These are phyloP conservation scores for Halocynthia aurantium DNA, from an alignment of 23 tunicate species.

Conservation along the genomic window DNA sequence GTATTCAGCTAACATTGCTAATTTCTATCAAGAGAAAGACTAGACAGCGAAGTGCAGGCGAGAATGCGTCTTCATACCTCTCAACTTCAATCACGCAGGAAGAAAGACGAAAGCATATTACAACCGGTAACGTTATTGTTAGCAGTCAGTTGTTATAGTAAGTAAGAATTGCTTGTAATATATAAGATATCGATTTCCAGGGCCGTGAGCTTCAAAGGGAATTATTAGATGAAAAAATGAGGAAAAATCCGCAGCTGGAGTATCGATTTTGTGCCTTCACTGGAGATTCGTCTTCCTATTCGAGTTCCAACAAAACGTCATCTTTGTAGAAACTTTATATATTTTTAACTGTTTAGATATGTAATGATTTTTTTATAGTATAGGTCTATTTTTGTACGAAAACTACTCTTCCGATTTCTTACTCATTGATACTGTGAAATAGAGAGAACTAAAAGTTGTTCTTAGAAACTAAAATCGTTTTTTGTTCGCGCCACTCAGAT, in stretches of 20 bases:
- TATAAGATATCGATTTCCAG: background rate
- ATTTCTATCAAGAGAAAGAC: constrained; percentile 9
- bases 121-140: constrained; percentile 11
- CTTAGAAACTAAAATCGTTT: too few species aligned
- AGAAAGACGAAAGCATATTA: constrained; percentile 13
- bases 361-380: too few species aligned
- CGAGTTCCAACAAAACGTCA: constrained; percentile 28
- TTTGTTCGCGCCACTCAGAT: too few species aligned
- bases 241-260: constrained; percentile 3
- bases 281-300: constrained; percentile 16
- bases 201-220: constrained; percentile 30
- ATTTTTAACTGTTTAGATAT: too few species aligned
- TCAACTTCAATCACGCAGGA: constrained; percentile 12
- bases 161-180: background rate
- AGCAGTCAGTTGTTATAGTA: background rate
- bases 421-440: too few species aligned
- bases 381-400: too few species aligned
- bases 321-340: background rate
- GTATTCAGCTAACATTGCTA: too few species aligned
- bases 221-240: constrained; percentile 21
- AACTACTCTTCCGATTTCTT: too few species aligned
- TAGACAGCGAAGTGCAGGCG: constrained; percentile 24
- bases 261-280: constrained; percentile 31
- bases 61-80: constrained; percentile 28
- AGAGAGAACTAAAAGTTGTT: too few species aligned